Conservation (phyloP, 2,797 vertebrate species). For the Bradypodion ventrale region DNA sequence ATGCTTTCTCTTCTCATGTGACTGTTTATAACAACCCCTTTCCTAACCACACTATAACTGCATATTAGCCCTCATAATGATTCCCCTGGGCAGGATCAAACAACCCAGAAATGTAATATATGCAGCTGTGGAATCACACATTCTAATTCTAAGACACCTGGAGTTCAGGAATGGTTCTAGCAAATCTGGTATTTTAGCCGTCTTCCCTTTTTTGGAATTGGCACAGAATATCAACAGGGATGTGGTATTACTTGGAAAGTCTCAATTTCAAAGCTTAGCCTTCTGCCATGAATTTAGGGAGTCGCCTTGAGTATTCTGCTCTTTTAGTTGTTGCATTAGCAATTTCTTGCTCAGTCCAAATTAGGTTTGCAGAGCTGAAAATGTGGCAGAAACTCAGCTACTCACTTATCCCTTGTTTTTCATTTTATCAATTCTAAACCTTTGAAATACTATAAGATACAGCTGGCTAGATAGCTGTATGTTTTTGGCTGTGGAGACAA, state of each 20-base stretch:
- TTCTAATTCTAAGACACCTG: not conserved
- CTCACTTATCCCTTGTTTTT: not conserved
- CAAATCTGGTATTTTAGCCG: not conserved
- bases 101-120: not conserved
- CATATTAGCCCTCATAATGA: not conserved
- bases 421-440: not conserved
- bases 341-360: not conserved
- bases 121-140: not conserved
- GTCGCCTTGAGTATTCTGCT: not conserved
- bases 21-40: not conserved
- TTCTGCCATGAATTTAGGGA: not conserved
- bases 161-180: not conserved
- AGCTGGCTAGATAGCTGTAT: no score
- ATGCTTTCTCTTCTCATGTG: not conserved
- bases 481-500: no score
- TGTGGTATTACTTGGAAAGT: not conserved
- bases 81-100: not conserved
- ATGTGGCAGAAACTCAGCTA: no score
- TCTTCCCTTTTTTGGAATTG: not conserved
- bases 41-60: not conserved
- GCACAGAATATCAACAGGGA: not conserved
- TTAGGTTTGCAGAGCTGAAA: not conserved
- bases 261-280: not conserved
- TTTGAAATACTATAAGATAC: not conserved
- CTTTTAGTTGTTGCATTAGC: not conserved